Evolutionary conservation across 2,113 vertebrate species (phyloP).

Genomic region (Calyptommatus sinebrachiatus): DNA sequence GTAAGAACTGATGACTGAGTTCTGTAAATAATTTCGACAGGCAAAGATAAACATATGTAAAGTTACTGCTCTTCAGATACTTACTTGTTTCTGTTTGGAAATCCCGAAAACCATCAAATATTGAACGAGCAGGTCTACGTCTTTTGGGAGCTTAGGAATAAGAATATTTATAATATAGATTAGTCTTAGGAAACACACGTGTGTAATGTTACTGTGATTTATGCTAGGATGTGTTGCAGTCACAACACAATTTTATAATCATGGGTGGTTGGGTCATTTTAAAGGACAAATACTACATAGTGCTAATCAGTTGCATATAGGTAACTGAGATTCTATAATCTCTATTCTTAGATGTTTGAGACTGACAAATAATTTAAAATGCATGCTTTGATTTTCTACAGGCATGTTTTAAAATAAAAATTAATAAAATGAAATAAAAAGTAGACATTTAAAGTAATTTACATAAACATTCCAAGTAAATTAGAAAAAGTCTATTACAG

Average conservation of each 20-base stretch:
- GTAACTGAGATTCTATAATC: neutral
- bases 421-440: neutral
- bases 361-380: neutral
- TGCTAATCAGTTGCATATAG: neutral
- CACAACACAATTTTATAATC: neutral
- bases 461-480: neutral
- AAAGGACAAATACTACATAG: neutral
- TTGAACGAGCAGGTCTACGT: constrained; percentile 92
- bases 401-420: neutral
- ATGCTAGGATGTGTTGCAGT: neutral
- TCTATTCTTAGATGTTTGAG: neutral
- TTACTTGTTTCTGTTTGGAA: constrained; percentile 98
- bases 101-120: constrained; percentile 98
- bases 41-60: neutral
- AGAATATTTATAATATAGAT: constrained; percentile 36
- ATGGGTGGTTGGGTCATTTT: neutral
- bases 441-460: neutral
- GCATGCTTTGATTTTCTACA: neutral
- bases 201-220: accelerated
- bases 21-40: neutral
- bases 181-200: constrained; percentile 12
- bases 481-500: too few relatives aligned
- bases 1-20: neutral
- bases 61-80: constrained; percentile 64
- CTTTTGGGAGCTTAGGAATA: constrained; percentile 87